Percentiles rank a stretch among this genome's conserved stretches.
Conservation (phyloP, 2,888 invertebrate genomes). For the Caenorhabditis sp. region DNA sequence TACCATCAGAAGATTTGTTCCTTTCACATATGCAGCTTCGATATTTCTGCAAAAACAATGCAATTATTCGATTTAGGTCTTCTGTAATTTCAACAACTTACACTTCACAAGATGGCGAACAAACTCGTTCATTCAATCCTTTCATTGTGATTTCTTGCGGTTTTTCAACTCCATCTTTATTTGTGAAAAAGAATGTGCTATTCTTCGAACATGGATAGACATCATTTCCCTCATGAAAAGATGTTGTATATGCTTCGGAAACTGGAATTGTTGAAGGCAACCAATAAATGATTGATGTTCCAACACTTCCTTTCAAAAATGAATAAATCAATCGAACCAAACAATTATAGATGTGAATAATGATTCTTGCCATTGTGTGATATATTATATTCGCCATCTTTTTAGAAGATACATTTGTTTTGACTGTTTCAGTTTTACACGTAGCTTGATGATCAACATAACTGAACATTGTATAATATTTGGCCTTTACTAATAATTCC, state of each 20-base stretch:
- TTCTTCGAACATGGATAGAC: slow-evolving; percentile 61
- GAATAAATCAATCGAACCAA: slow-evolving; percentile 18
- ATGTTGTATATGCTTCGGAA: slow-evolving; percentile 54
- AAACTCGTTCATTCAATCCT: slow-evolving; percentile 51
- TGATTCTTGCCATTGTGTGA: slow-evolving; percentile 25
- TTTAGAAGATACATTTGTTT: too few species aligned
- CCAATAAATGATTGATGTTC: too few species aligned
- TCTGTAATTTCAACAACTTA: slow-evolving; percentile 47
- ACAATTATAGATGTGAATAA: slow-evolving; percentile 29
- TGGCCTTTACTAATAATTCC: slow-evolving; percentile 61
- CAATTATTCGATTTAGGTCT: neutral
- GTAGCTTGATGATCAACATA: slow-evolving; percentile 66
- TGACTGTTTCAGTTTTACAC: slow-evolving; percentile 50
- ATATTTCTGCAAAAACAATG: slow-evolving; percentile 55
- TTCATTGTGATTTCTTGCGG: slow-evolving; percentile 55
- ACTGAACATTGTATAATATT: slow-evolving; percentile 59
- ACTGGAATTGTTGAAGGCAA: slow-evolving; percentile 37
- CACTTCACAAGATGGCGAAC: slow-evolving; percentile 60
- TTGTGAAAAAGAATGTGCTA: slow-evolving; percentile 64
- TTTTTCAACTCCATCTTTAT: slow-evolving; percentile 36
- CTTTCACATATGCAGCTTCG: slow-evolving; percentile 64
- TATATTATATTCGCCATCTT: neutral
- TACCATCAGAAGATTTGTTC: slow-evolving; percentile 67
- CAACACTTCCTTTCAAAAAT: slow-evolving; percentile 12
- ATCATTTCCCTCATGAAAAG: slow-evolving; percentile 58